phyloP scores from a whole-genome alignment of 2,797 vertebrate genomes.

The Saguinus oedipus region DNA sequence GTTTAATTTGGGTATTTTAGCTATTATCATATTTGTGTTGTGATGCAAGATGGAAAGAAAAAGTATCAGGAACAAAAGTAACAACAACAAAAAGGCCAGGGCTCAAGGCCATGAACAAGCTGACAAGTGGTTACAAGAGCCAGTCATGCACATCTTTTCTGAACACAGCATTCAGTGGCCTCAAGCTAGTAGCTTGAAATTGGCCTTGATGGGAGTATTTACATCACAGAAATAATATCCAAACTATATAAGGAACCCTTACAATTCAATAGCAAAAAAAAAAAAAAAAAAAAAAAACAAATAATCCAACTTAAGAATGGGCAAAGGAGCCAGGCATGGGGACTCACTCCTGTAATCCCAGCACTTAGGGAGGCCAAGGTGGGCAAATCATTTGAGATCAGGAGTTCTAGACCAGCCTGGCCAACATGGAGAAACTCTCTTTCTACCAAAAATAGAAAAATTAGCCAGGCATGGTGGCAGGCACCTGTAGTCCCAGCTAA shows the following conservation, averaged over 20 bases:
- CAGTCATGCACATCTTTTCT: background rate
- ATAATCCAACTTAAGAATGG: background rate
- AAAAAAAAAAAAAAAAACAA: no score
- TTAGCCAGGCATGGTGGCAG: background rate
- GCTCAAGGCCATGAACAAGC: constrained; percentile 1
- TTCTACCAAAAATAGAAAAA: background rate
- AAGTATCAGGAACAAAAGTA: background rate
- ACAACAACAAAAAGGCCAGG: background rate
- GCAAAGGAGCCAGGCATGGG: background rate
- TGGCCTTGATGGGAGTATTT: background rate
- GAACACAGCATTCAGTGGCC: background rate
- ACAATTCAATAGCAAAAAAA: background rate
- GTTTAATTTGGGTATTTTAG: constrained; percentile 29
- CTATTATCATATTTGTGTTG: background rate
- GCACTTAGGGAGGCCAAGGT: background rate
- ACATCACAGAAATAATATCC: background rate
- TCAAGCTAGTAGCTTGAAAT: background rate
- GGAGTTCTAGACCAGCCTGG: background rate
- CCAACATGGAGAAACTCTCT: background rate
- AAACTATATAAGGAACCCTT: background rate
- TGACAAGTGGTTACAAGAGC: background rate
- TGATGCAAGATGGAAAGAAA: background rate
- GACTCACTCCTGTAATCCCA: background rate
- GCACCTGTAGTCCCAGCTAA: background rate
- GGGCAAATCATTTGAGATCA: background rate